Evolutionary conservation across 2,113 vertebrate genomes (phyloP), one percentile per base, ranked within the genome.

Genomic region (Takifugu flavidus): DNA sequence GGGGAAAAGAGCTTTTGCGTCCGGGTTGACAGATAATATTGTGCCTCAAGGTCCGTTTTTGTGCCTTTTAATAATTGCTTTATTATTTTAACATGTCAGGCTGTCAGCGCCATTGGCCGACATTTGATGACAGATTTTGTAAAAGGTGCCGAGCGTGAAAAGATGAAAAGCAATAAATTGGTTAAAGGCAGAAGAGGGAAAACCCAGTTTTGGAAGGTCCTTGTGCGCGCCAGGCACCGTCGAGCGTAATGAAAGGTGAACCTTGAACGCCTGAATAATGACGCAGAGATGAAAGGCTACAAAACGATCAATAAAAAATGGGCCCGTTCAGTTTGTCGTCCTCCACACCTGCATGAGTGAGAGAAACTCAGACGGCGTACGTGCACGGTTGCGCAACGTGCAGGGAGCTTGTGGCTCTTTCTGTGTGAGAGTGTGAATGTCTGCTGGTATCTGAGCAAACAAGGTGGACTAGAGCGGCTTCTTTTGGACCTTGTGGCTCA

Each of bases 1-100:
- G 25, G 25, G 72, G 20, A 75, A 50, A 64, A 42, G 13, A 71
- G 59, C 4, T 50, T 62, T 66, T 70, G 55, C 49, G n/a, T 69
- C 27, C 46, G 42, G 29, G 20, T 49, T 61, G 50, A 65, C 31
- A 6, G 65, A 66, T 47, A 67, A 67, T 56, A 72, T 5, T 15
- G 56, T 56, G 56, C 51, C 26, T 2, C 15, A n/a, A 12, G 2
- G 14, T 5, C 4, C 45, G 13, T 46, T n/a, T 2, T 34, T 47
- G 13, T 61, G 39, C 42, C 51, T 42, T 67, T 2, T 56, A n/a
- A 69, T 67, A 49, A 64, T 59, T 13, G 26, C 13, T 43, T 56
- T 55, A 39, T 39, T 39, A 39, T 39, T 39, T 39, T 39, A 39
- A 10, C 34, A 39, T 39, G 34, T 39, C 8, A 10, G 34, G 34